Percentiles rank a stretch among this genome's conserved stretches.
Evolutionary conservation across 2,113 vertebrate genomes (phyloP).

Genomic region (Syrmaticus mikado): DNA sequence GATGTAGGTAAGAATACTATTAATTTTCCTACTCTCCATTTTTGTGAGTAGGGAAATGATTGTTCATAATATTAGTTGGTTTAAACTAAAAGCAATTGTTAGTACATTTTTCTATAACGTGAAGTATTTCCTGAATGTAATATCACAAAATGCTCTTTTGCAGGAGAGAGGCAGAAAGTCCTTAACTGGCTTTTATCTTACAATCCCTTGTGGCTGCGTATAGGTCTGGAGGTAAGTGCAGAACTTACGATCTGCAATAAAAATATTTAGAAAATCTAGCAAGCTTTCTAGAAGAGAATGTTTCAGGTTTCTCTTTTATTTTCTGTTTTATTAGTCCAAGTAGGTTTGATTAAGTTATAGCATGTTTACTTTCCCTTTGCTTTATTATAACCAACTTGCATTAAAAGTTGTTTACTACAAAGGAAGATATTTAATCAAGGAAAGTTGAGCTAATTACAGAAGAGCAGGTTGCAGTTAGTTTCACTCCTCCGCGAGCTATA

Average conservation of each 20-base stretch:
- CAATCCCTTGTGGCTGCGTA: slow-evolving; percentile 94
- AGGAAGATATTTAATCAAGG: not conserved
- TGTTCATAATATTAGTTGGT: not conserved
- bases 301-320: not conserved
- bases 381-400: not conserved
- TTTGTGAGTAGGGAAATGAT: not conserved
- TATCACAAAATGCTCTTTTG: not conserved
- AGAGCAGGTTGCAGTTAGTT: not conserved
- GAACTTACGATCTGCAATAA: not conserved
- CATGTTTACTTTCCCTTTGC: not conserved
- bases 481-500: not conserved
- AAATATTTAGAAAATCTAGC: not conserved
- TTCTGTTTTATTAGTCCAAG: not conserved
- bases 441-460: not conserved
- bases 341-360: not conserved
- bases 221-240: slow-evolving; percentile 90
- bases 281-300: not conserved
- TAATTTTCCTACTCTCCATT: not conserved
- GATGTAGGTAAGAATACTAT: slow-evolving; percentile 86
- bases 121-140: not conserved
- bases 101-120: not conserved
- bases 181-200: slow-evolving; percentile 94
- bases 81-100: not conserved
- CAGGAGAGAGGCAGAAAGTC: slow-evolving; percentile 93
- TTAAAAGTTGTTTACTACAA: not conserved